Evolutionary conservation across 1,140 invertebrate genomes (phyloP), one percentile per base, ranked within the genome.

Genomic region (Cheumatopsyche charites): DNA sequence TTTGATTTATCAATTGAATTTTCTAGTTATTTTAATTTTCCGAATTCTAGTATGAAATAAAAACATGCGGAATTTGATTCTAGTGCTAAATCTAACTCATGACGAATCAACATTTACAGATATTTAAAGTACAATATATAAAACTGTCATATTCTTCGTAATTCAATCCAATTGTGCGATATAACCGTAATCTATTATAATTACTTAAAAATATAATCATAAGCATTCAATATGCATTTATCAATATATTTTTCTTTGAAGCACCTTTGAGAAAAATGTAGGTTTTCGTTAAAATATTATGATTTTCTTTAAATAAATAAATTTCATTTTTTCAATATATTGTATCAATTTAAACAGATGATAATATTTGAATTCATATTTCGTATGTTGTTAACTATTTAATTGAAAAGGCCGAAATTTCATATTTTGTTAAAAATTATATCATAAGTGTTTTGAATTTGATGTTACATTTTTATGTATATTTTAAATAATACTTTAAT

Each of bases 401-500:
- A 41, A 15, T n/a, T 26, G 19, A 5, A 62, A 13, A 43, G 41
- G 43, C 23, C 43, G 63, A 21, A 66, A 66, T 43, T 43, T 70
- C 19, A 45, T 62, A 55, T 36, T 49, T n/a, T 49, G 70, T 63
- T 19, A 58, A 63, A 68, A 42, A n/a, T 17, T 67, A 66, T 19
- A 70, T 62, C 29, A 55, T 68, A 62, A 73, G 72, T 70, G 70
- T 67, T 58, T 71, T 73, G 55, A 17, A 62, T 29, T 67, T 42
- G 68, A 29, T 55, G 66, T 23, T 73, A 69, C n/a, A 25, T 72
- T 73, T 70, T 52, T 49, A 76, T 76, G 75, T 74, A 71, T 78
- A 77, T 49, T 52, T 5, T 52, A 6, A 66, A 71, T 77, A 75
- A 77, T 76, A 75, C 74, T 76, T 76, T 77, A 76, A 36, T 36